A percentile compares a stretch with the other conserved stretches of the same genome.
Evolutionary conservation across 1,140 invertebrate genomes (phyloP).

Genomic region (Zaprionus africanus): DNA sequence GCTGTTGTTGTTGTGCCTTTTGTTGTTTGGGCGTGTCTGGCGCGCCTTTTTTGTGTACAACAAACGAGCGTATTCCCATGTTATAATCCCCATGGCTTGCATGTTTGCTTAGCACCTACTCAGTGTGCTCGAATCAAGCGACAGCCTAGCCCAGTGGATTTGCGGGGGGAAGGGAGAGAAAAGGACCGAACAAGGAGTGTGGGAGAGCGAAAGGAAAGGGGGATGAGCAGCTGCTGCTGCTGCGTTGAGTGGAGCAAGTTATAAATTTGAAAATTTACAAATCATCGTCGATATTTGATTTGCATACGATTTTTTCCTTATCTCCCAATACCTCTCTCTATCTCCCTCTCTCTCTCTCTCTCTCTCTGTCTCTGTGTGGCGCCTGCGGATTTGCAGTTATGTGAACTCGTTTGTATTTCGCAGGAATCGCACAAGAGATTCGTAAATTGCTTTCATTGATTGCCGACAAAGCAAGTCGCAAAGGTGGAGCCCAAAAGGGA

Average conservation of each 20-base stretch:
- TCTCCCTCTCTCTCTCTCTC: neutral
- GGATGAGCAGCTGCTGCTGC: slow-evolving; percentile 23
- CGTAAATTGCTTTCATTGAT: slow-evolving; percentile 81
- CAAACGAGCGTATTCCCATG: slow-evolving; percentile 40
- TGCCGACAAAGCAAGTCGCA: slow-evolving; percentile 61
- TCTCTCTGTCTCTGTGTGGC: slow-evolving; percentile 24
- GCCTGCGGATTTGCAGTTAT: slow-evolving; percentile 44
- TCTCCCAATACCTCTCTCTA: slow-evolving; percentile 59
- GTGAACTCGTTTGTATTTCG: slow-evolving; percentile 70
- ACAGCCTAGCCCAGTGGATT: too few species aligned
- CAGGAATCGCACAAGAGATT: slow-evolving; percentile 75
- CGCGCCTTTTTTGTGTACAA: slow-evolving; percentile 63
- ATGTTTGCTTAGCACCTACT: slow-evolving; percentile 78
- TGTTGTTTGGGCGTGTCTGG: slow-evolving; percentile 66
- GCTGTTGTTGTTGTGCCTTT: slow-evolving; percentile 32
- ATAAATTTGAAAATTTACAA: slow-evolving; percentile 82
- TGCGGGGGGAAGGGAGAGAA: neutral
- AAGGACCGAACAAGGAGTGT: neutral
- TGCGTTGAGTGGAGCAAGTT: slow-evolving; percentile 31
- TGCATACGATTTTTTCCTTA: slow-evolving; percentile 66
- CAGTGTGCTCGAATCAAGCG: slow-evolving; percentile 4
- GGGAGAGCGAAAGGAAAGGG: neutral
- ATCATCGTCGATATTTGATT: slow-evolving; percentile 81
- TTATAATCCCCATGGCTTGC: slow-evolving; percentile 75
- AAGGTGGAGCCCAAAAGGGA: slow-evolving; percentile 25